Base-by-base conservation (phyloP, 2,888 invertebrate genomes). In the Cancer borealis region DNA sequence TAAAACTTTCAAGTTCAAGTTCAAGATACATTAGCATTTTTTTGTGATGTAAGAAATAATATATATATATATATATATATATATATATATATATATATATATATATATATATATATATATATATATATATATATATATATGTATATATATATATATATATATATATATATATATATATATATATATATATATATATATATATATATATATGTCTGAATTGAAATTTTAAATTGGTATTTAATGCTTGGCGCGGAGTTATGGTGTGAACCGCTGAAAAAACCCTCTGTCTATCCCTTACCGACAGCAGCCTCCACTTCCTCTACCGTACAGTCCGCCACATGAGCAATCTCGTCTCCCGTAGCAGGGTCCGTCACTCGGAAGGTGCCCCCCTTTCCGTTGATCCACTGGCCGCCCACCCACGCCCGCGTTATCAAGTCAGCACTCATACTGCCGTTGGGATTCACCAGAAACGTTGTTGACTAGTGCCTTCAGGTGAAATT, bases 291-390 rank as follows among this genome's bases (percentile, higher is more conserved):
- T n/a, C 92, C 21, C 94, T 84, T 87, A 95, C 94, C 94, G 17
- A 95, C 88, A n/a, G 95, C 95, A 17, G 39, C 84, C 4, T 54
- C 12, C 14, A 92, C 93, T 84, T 95, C 95, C 0, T 88, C 73
- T 0, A 39, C 79, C 0, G 66, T 91, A 30, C 94, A 95, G 94
- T 95, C 92, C 4, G 92, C 93, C 39, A 95, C 95, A 14, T 45
- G 17, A 21, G 94, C 92, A 14, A 95, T 84, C 30, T 45, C 46
- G 10, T 87, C 93, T 1, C 95, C 95, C 8, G 87, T 95, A 3
- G 95, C 95, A 3, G 95, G 95, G 89, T 95, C 92, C 14, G 46
- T 45, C 26, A 95, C 95, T n/a, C 88, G 49, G 93, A 95, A 95
- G 49, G 88, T 88, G n/a, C 94, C 91, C 3, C 93, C 93, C 14